Conservation (phyloP, 2,113 vertebrate species). For the Thunnus maccoyii region DNA sequence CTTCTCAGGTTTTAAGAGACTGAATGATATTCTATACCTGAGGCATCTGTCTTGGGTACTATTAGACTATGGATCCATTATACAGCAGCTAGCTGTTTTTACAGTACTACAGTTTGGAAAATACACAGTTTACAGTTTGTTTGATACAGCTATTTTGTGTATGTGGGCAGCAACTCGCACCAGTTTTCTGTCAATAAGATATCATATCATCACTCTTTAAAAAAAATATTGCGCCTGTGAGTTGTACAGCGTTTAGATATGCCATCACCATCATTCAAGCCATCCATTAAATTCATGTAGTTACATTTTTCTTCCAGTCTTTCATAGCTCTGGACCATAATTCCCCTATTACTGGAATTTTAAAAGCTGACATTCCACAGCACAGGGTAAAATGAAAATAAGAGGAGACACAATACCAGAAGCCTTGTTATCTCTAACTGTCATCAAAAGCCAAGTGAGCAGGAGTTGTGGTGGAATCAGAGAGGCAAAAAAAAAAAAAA, state of each 20-base stretch:
- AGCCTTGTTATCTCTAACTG: constrained; percentile 52
- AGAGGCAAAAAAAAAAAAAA: constrained; percentile 23
- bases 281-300: neutral
- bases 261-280: constrained; percentile 5
- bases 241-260: constrained; percentile 17
- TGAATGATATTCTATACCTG: constrained; percentile 51
- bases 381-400: constrained; percentile 46
- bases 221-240: neutral
- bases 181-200: neutral
- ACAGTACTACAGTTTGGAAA: neutral
- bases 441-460: constrained; percentile 53
- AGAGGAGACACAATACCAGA: constrained; percentile 35
- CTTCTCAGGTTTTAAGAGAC: constrained; percentile 60
- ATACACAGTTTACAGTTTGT: constrained; percentile 3
- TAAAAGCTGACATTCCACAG: constrained; percentile 46
- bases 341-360: constrained; percentile 28
- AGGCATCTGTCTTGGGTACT: constrained; percentile 39
- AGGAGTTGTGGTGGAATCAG: constrained; percentile 44
- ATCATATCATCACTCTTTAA: neutral
- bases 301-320: constrained; percentile 39
- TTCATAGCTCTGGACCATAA: constrained; percentile 22
- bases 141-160: constrained; percentile 5
- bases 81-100: constrained; percentile 1
- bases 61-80: constrained; percentile 29
- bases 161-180: neutral